phyloP scores from a whole-genome alignment of 2,888 invertebrate genomes.

The Oscheius myriophilus region DNA sequence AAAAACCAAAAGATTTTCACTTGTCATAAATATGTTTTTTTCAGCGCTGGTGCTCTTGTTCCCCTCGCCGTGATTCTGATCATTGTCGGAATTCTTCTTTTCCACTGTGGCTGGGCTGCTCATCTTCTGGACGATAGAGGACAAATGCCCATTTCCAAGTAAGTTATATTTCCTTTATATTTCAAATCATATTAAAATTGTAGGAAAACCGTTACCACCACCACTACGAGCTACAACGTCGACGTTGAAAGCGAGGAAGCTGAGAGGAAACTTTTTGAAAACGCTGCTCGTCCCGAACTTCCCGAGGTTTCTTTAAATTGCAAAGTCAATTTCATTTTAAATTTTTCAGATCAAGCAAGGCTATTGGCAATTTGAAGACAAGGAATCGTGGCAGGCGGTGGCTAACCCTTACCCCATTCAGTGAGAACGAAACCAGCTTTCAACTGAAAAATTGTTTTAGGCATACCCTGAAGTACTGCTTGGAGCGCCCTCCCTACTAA shows the following conservation, averaged over 20 bases:
- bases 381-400: constrained; percentile 68
- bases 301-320: constrained; percentile 48
- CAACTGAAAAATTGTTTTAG: constrained; percentile 40
- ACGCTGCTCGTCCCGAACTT: constrained; percentile 41
- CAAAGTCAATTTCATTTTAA: background rate
- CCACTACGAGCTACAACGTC: constrained; percentile 50
- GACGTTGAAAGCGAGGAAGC: constrained; percentile 59
- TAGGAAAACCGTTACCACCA: constrained; percentile 53
- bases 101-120: constrained; percentile 71
- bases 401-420: constrained; percentile 70
- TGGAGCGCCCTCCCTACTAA: constrained; percentile 64
- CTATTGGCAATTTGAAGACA: constrained; percentile 70
- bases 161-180: constrained; percentile 23
- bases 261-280: constrained; percentile 51
- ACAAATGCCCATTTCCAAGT: constrained; percentile 60
- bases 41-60: constrained; percentile 63
- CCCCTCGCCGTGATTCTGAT: constrained; percentile 68
- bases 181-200: background rate
- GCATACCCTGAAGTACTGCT: constrained; percentile 63
- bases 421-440: constrained; percentile 42
- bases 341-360: constrained; percentile 54
- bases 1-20: background rate
- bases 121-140: constrained; percentile 68
- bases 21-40: background rate
- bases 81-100: constrained; percentile 67